Evolutionary conservation across 1,140 invertebrate genomes (phyloP).

Genomic region (Oncopeltus fasciatus): DNA sequence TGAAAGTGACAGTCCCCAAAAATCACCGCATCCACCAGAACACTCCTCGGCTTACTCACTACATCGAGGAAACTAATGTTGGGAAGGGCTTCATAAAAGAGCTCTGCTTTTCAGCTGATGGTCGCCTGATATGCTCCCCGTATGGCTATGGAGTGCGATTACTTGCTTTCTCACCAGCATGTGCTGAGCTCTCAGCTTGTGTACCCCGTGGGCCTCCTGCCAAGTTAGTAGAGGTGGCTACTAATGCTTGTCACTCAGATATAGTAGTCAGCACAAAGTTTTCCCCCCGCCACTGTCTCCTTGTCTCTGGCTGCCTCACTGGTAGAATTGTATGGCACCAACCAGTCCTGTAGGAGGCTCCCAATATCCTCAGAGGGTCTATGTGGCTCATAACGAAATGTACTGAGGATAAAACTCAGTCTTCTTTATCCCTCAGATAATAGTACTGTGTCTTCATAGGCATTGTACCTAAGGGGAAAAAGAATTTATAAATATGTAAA

Average conservation of each 20-base stretch:
- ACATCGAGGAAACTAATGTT: constrained; percentile 71
- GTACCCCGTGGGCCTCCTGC: constrained; percentile 34
- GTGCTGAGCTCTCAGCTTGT: constrained; percentile 61
- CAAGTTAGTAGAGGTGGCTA: constrained; percentile 44
- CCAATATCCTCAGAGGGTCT: too few relatives aligned
- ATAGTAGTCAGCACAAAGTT: constrained; percentile 85
- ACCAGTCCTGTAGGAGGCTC: constrained; percentile 52
- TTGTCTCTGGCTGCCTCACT: constrained; percentile 76
- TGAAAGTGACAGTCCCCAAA: constrained; percentile 9
- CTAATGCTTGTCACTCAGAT: constrained; percentile 58
- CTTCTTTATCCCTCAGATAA: too few relatives aligned
- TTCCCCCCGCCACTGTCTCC: constrained; percentile 64
- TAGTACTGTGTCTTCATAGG: too few relatives aligned
- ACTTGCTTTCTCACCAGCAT: constrained; percentile 60
- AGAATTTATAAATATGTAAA: too few relatives aligned
- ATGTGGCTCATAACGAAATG: too few relatives aligned
- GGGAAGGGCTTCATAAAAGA: constrained; percentile 49
- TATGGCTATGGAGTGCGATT: constrained; percentile 71
- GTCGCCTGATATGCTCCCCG: constrained; percentile 75
- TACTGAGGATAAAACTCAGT: too few relatives aligned
- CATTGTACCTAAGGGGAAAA: too few relatives aligned
- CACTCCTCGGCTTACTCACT: constrained; percentile 62
- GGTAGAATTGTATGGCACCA: constrained; percentile 83
- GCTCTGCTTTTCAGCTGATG: constrained; percentile 76
- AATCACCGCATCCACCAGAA: constrained; percentile 17